Conservation (phyloP, 2,888 invertebrate genomes). For the Cenopis cana region DNA sequence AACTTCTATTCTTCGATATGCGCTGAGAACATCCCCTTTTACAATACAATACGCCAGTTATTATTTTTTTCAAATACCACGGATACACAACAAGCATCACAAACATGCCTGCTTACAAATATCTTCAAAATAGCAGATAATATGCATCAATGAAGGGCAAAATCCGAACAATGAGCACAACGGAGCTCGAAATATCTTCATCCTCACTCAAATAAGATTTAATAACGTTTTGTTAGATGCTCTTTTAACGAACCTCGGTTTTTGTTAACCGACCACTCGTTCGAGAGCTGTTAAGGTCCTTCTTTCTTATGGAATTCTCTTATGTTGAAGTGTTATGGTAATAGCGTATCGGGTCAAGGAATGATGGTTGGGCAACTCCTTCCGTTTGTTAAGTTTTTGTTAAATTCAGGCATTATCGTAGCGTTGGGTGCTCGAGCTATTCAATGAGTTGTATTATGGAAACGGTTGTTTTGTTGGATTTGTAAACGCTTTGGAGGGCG, state of each 20-base stretch:
- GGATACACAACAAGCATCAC: constrained; percentile 16
- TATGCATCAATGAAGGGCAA: constrained; percentile 57
- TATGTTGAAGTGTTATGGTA: constrained; percentile 40
- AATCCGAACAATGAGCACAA: constrained; percentile 59
- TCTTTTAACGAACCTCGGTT: constrained; percentile 70
- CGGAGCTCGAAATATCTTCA: constrained; percentile 63
- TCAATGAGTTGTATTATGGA: constrained; percentile 39
- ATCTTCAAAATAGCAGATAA: constrained; percentile 46
- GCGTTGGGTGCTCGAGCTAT: constrained; percentile 53
- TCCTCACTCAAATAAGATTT: constrained; percentile 72
- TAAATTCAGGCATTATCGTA: constrained; percentile 54
- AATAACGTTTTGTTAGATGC: constrained; percentile 80
- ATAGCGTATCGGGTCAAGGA: constrained; percentile 54
- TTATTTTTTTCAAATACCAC: constrained; percentile 26
- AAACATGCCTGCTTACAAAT: constrained; percentile 13
- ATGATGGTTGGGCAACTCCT: constrained; percentile 60
- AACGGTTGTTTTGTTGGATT: constrained; percentile 26
- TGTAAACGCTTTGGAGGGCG: constrained; percentile 6
- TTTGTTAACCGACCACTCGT: constrained; percentile 58
- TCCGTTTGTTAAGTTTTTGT: constrained; percentile 74
- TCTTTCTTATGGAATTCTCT: constrained; percentile 44
- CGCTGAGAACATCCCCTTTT: constrained; percentile 12
- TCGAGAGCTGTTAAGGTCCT: constrained; percentile 49
- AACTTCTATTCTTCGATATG: neutral
- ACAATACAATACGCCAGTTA: constrained; percentile 11